Conservation (phyloP, 2,888 invertebrate species). For the Microplitis manilae region DNA sequence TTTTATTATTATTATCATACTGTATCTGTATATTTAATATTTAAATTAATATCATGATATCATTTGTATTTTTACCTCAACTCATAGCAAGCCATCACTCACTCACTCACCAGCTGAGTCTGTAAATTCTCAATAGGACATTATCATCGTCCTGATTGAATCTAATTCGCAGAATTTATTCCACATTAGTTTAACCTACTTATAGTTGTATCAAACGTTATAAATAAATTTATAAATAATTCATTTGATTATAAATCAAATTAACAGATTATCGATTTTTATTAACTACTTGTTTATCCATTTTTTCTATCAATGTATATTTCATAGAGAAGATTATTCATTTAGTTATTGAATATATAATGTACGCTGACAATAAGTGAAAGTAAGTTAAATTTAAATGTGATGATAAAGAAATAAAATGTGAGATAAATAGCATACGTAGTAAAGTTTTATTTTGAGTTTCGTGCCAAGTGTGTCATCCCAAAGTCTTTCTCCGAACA, state of each 20-base stretch:
- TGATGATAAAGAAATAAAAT: neutral
- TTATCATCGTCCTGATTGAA: constrained; percentile 32
- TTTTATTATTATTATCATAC: neutral
- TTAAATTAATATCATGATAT: neutral
- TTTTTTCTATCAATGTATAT: too few species aligned
- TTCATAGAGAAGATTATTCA: neutral
- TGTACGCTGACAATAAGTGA: neutral
- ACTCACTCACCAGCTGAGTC: neutral
- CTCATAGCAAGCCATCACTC: neutral
- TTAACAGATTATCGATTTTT: neutral
- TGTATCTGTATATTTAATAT: neutral
- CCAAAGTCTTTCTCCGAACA: neutral
- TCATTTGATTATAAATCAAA: constrained; percentile 3
- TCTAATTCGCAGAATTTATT: constrained; percentile 34
- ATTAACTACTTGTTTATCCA: neutral
- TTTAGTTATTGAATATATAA: neutral
- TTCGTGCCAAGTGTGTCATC: constrained; percentile 31
- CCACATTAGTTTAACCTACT: constrained; percentile 23
- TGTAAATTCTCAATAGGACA: constrained; percentile 6
- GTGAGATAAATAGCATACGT: neutral
- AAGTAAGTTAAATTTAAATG: neutral
- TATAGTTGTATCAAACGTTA: neutral
- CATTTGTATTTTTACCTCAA: constrained; percentile 9
- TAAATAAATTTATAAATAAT: neutral
- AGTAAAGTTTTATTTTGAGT: constrained; percentile 8